Percentiles rank a stretch among this genome's conserved stretches.
phyloP scores from a whole-genome alignment of 2,113 vertebrate genomes.

The Menidia beryllina region DNA sequence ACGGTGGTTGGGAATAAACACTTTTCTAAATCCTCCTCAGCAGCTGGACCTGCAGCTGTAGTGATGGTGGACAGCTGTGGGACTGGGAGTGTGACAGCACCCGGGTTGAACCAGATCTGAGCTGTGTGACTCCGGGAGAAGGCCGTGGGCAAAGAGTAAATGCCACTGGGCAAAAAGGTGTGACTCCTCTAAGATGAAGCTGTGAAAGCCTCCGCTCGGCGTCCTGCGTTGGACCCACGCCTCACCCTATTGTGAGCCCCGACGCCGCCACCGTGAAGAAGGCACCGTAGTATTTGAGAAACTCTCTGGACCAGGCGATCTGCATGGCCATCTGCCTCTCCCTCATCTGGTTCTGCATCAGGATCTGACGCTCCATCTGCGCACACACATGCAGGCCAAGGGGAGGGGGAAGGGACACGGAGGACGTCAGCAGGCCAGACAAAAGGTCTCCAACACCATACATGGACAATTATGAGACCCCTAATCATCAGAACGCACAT shows the following conservation, averaged over 20 bases:
- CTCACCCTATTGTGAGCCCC: constrained; percentile 84
- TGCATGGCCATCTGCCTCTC: constrained; percentile 92
- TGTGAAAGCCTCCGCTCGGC: constrained; percentile 1
- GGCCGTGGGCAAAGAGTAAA: constrained; percentile 4
- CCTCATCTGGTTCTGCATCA: constrained; percentile 92
- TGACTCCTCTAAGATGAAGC: neutral
- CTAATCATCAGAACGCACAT: too few species aligned
- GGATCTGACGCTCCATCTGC: constrained; percentile 90
- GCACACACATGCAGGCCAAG: neutral
- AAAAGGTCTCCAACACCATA: neutral
- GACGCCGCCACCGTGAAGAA: constrained; percentile 84
- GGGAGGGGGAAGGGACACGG: neutral
- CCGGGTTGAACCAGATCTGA: neutral
- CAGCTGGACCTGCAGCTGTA: too few species aligned
- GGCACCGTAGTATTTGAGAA: constrained; percentile 88
- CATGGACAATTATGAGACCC: neutral
- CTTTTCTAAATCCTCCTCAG: too few species aligned
- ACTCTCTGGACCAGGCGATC: constrained; percentile 89
- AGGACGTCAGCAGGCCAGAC: neutral
- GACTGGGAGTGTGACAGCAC: too few species aligned
- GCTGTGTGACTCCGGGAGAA: constrained; percentile 6
- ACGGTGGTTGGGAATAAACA: too few species aligned
- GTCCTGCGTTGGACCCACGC: too few species aligned
- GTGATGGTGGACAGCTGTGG: too few species aligned
- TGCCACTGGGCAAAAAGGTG: neutral